phyloP scores from a whole-genome alignment of 2,888 invertebrate genomes.

The Lymantria monacha region DNA sequence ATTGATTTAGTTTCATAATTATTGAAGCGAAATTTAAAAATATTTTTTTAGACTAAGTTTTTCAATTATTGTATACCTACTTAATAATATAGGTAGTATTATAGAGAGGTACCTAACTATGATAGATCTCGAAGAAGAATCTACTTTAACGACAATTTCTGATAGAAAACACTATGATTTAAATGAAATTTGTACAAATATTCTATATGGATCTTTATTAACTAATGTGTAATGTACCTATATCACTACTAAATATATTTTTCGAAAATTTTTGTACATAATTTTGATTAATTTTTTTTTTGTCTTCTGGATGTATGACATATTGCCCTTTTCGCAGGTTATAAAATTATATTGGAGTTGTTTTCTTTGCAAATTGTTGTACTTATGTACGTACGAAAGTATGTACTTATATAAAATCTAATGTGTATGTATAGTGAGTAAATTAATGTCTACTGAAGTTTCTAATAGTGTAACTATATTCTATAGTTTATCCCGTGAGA shows the following conservation, averaged over 20 bases:
- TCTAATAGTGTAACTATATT: constrained; percentile 22
- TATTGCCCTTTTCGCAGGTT: not conserved
- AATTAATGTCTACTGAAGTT: constrained; percentile 25
- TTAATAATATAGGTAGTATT: too few species aligned
- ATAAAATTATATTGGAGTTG: constrained; percentile 4
- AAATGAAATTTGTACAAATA: constrained; percentile 2
- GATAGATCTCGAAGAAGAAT: constrained; percentile 6
- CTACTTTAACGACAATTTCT: constrained; percentile 16
- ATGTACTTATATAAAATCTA: constrained; percentile 2
- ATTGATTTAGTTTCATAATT: too few species aligned
- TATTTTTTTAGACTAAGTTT: too few species aligned
- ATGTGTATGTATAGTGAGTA: constrained; percentile 16
- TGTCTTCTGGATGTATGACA: not conserved
- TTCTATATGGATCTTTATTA: too few species aligned
- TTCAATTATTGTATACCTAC: too few species aligned
- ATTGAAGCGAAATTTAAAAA: too few species aligned
- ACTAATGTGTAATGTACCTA: too few species aligned
- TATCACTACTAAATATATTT: constrained; percentile 23
- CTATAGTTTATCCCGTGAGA: constrained; percentile 19
- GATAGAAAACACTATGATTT: constrained; percentile 1
- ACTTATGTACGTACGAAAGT: constrained; percentile 3
- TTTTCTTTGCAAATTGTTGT: not conserved
- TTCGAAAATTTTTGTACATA: constrained; percentile 32
- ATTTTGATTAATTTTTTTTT: not conserved
- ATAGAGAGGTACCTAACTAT: not conserved